A percentile compares a stretch with the other conserved stretches of the same genome.
Conservation (phyloP, 30 jellyfish, hydroid and myxozoan genomes). For the Hydra vulgaris region DNA sequence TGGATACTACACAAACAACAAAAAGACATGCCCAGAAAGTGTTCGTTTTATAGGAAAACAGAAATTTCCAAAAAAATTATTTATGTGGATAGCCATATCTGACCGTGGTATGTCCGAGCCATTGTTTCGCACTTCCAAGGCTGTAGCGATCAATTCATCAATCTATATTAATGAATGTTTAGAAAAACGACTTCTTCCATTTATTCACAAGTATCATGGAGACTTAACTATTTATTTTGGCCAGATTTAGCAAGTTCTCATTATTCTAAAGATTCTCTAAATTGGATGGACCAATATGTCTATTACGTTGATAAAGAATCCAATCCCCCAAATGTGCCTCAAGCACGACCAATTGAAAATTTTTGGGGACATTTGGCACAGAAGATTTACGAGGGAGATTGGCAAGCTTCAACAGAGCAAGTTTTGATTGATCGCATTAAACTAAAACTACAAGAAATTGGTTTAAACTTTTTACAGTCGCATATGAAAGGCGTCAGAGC, state of each 20-base stretch:
- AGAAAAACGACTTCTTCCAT: not conserved
- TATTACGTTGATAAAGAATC: not conserved
- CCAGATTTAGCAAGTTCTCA: not conserved
- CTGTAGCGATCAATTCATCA: not conserved
- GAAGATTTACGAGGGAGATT: not conserved
- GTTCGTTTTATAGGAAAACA: not conserved
- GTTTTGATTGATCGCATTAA: not conserved
- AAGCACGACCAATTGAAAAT: not conserved
- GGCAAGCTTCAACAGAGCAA: not conserved
- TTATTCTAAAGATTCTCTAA: not conserved
- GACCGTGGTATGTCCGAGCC: not conserved
- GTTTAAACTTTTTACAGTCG: not conserved
- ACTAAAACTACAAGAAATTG: not conserved
- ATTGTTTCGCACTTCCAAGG: not conserved
- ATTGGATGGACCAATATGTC: not conserved
- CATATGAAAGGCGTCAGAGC: not conserved
- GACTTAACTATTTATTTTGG: not conserved
- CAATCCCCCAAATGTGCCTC: not conserved
- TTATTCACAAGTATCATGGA: not conserved
- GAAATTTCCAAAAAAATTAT: not conserved
- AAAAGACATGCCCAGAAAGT: not conserved
- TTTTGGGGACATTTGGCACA: not conserved
- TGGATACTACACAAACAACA: not conserved
- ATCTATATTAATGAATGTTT: not conserved
- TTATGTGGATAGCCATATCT: not conserved